Evolutionary conservation across 2,888 invertebrate species (phyloP).

Genomic region (Leptopilina myrica): DNA sequence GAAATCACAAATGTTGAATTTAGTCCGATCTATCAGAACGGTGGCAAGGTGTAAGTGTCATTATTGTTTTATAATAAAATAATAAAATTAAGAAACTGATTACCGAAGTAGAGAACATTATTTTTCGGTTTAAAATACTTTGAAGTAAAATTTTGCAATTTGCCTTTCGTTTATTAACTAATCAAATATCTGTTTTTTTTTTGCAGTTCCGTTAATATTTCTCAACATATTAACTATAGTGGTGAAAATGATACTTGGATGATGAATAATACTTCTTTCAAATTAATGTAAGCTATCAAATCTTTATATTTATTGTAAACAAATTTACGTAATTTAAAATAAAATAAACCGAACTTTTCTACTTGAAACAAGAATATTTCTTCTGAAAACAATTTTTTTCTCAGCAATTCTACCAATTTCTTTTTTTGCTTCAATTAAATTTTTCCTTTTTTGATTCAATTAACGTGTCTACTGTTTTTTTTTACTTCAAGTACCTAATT

Average conservation of each 20-base stretch:
- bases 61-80: conserved; percentile 12
- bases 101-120: no score
- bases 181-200: conserved; percentile 70
- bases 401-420: not conserved
- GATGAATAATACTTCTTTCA: conserved; percentile 60
- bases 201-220: conserved; percentile 95
- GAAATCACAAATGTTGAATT: conserved; percentile 92
- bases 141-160: no score
- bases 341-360: conserved; percentile 19
- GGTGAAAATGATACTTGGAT: conserved; percentile 93
- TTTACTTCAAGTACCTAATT: no score
- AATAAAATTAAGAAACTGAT: no score
- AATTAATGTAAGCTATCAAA: conserved; percentile 5
- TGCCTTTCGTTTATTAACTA: no score
- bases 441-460: no score
- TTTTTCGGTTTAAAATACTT: no score
- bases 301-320: conserved; percentile 32
- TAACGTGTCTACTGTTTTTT: no score
- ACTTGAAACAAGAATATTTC: not conserved
- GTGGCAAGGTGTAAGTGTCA: conserved; percentile 94
- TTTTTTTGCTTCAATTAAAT: not conserved
- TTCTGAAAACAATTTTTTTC: not conserved
- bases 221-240: conserved; percentile 91
- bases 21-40: conserved; percentile 95
- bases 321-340: not conserved